Evolutionary conservation across 2,797 vertebrate genomes (phyloP).

Genomic region (Poeciliopsis presidionis): DNA sequence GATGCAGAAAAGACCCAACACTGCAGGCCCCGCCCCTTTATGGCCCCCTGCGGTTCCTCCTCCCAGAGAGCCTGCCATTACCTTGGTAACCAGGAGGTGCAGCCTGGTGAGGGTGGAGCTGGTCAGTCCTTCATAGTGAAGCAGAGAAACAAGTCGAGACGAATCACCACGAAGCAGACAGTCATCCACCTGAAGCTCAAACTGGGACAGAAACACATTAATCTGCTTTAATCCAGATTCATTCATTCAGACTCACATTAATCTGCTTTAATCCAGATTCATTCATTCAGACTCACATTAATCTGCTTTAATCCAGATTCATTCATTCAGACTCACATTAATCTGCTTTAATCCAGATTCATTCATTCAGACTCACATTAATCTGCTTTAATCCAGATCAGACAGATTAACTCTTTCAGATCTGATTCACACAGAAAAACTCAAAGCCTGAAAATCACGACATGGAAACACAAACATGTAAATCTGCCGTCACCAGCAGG

Average conservation of each 20-base stretch:
- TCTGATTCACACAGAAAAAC: no score
- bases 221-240: no score
- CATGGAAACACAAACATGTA: neutral
- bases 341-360: neutral
- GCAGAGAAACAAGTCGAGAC: slow-evolving; percentile 18
- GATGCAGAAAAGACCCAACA: no score
- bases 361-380: neutral
- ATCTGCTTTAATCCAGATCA: neutral
- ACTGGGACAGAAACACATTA: slow-evolving; percentile 14
- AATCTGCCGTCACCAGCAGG: neutral
- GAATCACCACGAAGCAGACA: slow-evolving; percentile 32
- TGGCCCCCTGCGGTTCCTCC: neutral
- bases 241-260: neutral
- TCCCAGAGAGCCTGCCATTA: slow-evolving; percentile 23
- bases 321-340: no score
- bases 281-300: no score
- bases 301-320: neutral
- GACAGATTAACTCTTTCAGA: neutral
- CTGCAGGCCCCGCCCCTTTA: no score
- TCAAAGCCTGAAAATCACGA: neutral
- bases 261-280: no score
- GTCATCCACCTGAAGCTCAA: slow-evolving; percentile 43
- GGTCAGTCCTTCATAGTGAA: slow-evolving; percentile 48
- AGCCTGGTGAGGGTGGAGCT: slow-evolving; percentile 35
- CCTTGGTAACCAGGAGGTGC: slow-evolving; percentile 58